Conservation (phyloP, 2,888 invertebrate species). For the Agrotis ipsilon region DNA sequence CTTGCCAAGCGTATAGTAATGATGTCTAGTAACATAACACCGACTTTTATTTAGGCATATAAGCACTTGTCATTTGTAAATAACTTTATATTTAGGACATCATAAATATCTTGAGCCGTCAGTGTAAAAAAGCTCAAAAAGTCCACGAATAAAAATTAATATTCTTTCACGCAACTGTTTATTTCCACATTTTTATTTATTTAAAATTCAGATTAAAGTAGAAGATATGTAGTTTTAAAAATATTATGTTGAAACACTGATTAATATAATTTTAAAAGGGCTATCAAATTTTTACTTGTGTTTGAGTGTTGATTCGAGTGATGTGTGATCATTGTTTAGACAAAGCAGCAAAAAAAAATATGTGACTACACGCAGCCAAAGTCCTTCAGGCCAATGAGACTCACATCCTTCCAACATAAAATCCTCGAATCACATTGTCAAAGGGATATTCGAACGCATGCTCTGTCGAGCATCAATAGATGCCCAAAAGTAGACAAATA, state of each 20-base stretch:
- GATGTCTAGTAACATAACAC: slow-evolving; percentile 1
- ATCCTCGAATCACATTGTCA: too few species aligned
- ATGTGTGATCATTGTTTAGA: too few species aligned
- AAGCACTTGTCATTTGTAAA: slow-evolving; percentile 11
- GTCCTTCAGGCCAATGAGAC: too few species aligned
- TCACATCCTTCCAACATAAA: too few species aligned
- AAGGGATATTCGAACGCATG: too few species aligned
- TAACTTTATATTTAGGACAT: neutral
- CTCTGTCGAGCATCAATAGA: too few species aligned
- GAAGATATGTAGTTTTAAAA: slow-evolving; percentile 13
- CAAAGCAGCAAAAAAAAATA: too few species aligned
- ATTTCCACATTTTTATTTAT: slow-evolving; percentile 33
- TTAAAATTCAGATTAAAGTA: slow-evolving; percentile 21
- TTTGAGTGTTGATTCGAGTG: too few species aligned
- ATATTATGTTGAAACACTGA: slow-evolving; percentile 32
- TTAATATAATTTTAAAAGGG: slow-evolving; percentile 21
- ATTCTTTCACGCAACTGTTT: neutral
- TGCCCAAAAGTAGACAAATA: too few species aligned
- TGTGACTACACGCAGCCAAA: too few species aligned
- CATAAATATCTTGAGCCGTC: neutral
- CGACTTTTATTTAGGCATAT: slow-evolving; percentile 7
- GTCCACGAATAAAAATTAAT: neutral
- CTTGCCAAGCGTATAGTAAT: neutral
- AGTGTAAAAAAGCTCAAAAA: neutral
- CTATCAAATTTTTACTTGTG: too few species aligned